These are phyloP conservation scores for Drosophila stalkeri DNA, from an alignment of 2,888 invertebrate genomes.

Conservation along the genomic window DNA sequence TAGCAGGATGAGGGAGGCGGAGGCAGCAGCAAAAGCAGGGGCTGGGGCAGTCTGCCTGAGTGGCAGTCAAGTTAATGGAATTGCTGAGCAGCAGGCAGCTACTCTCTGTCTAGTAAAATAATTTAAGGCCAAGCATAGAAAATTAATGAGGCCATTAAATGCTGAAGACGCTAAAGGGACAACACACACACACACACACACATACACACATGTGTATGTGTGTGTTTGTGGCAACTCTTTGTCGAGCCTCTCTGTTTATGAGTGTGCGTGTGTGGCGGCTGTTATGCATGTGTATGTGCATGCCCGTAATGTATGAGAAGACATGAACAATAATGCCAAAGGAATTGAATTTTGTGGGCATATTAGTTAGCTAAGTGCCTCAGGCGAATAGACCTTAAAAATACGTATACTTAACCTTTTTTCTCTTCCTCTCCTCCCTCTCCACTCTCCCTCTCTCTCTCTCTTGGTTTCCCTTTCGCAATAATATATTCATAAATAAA, in stretches of 20 bases:
- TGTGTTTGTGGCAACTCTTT: conserved; percentile 68
- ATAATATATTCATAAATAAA: neutral
- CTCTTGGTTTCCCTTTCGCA: neutral
- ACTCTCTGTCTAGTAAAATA: conserved; percentile 59
- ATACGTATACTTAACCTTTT: conserved; percentile 5
- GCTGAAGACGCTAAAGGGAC: conserved; percentile 74
- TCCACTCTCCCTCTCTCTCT: neutral
- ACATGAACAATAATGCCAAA: conserved; percentile 31
- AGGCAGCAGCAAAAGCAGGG: neutral
- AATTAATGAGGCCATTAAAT: conserved; percentile 82
- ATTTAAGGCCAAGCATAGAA: conserved; percentile 81
- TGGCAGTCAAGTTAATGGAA: conserved; percentile 75
- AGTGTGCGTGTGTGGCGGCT: conserved; percentile 36
- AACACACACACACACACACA: conserved; percentile 44
- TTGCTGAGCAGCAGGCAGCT: conserved; percentile 64
- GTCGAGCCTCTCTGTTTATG: conserved; percentile 66
- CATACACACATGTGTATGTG: neutral
- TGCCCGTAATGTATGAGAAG: conserved; percentile 52
- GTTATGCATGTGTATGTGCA: conserved; percentile 41
- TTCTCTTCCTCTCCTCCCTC: neutral
- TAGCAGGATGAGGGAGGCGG: neutral
- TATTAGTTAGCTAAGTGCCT: conserved; percentile 18
- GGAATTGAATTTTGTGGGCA: conserved; percentile 17
- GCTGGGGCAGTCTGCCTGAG: conserved; percentile 21
- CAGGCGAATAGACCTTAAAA: neutral